A percentile compares a stretch with the other conserved stretches of the same genome.
phyloP scores from a whole-genome alignment of 2,888 invertebrate genomes.

The Sphinx pinastri region DNA sequence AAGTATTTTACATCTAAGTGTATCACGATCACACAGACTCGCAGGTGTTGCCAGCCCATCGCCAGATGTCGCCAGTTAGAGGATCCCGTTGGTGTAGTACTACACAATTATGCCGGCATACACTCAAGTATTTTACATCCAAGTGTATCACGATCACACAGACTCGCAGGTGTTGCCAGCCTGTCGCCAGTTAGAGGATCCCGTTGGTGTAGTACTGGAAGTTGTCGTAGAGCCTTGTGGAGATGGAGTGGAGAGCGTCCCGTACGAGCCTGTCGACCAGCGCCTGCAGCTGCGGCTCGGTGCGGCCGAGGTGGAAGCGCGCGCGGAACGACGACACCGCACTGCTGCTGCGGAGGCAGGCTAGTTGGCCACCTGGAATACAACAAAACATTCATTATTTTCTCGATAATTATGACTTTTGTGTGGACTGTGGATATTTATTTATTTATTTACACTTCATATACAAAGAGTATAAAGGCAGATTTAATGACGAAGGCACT shows the following conservation, averaged over 20 bases:
- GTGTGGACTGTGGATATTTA: too few species aligned
- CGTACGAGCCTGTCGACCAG: conserved; percentile 97
- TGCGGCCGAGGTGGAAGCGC: conserved; percentile 96
- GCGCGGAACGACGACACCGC: conserved; percentile 96
- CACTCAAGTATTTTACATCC: too few species aligned
- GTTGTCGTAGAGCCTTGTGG: conserved; percentile 98
- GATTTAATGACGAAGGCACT: too few species aligned
- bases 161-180: too few species aligned
- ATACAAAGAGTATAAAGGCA: too few species aligned
- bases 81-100: conserved; percentile 98
- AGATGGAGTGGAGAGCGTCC: conserved; percentile 96
- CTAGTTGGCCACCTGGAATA: conserved; percentile 93
- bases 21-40: too few species aligned
- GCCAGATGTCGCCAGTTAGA: conserved; percentile 75
- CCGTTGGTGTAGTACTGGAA: conserved; percentile 99
- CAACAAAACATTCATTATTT: neutral
- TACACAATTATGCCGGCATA: conserved; percentile 73
- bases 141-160: too few species aligned
- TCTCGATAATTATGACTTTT: too few species aligned
- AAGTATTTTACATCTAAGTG: too few species aligned
- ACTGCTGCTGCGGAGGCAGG: conserved; percentile 97
- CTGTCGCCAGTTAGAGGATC: conserved; percentile 85
- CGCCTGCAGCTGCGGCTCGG: conserved; percentile 96
- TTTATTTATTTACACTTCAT: too few species aligned
- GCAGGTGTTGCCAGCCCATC: too few species aligned